Evolutionary conservation across 2,888 invertebrate genomes (phyloP), one percentile per base, ranked within the genome.

Genomic region (Drosophila anceps): DNA sequence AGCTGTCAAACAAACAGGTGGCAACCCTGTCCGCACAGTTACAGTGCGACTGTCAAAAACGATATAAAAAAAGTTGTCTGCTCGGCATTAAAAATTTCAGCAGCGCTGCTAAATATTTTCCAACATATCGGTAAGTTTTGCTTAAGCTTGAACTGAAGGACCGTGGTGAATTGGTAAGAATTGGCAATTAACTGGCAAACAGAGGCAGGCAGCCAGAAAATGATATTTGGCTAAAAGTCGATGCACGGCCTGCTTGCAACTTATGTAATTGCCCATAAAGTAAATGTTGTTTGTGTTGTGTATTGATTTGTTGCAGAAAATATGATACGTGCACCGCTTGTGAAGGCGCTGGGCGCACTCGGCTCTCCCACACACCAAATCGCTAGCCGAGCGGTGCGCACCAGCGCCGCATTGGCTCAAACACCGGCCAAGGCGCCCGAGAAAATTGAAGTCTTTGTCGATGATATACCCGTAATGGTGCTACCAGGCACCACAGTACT

Each of bases 401-500:
- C 93, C 55, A 94, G 93, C 80, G 94, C 95, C 53, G 94, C 93
- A 27, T 77, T 92, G 67, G 91, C 93, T 67, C 91, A 93, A 72
- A 89, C 91, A 58, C 93, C 93, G 70, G 94, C 91, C 54, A 92
- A 94, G 69, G 94, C 94, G 65, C 95, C 96, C 43, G 96, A 97
- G 76, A 96, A 96, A 91, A 95, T 99, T 48, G 99, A 99, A 94
- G 96, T 99, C 53, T 99, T 99, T 93, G 97, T 99, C 88, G 98
- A 99, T 94, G 99, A 98, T 93, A 97, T 98, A 92, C 96, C 97
- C 76, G 98, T 99, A 1, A 94, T 96, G 91, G 99, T 99, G 41
- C 96, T 96, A 50, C 99, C 99, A 31, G 99, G 99, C 62, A 98
- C 98, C 35, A 99, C 99, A 50, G 98, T 99, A 29, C 94, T 99